These are phyloP conservation scores for Amblyraja radiata DNA, from an alignment of 2,797 vertebrate species.

Conservation along the genomic window DNA sequence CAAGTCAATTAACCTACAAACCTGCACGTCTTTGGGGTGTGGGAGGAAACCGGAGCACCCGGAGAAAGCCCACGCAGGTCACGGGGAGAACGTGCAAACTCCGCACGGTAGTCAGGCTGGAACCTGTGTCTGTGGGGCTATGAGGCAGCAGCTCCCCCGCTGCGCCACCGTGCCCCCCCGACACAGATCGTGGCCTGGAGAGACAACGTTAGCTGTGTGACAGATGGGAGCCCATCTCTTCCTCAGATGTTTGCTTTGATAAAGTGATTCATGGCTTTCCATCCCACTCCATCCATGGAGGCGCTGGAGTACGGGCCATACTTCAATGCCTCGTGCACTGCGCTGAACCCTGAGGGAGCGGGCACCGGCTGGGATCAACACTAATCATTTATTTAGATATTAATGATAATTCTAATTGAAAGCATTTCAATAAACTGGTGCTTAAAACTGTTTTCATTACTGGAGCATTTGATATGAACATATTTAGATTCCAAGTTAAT, in stretches of 20 bases:
- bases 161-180: too few species aligned
- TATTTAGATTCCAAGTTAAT: background rate
- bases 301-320: background rate
- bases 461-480: background rate
- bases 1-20: too few species aligned
- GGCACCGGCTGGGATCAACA: background rate
- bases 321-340: background rate
- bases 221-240: constrained; percentile 11
- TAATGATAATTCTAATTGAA: constrained; percentile 1
- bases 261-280: constrained; percentile 11
- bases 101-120: too few species aligned
- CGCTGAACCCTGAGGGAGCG: background rate
- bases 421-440: background rate
- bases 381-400: constrained; percentile 7
- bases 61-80: too few species aligned
- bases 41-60: too few species aligned
- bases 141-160: too few species aligned
- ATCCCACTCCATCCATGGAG: background rate
- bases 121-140: too few species aligned
- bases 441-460: background rate
- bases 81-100: too few species aligned
- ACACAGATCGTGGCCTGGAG: background rate
- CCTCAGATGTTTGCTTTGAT: constrained; percentile 26
- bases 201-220: background rate
- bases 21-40: too few species aligned